Base-by-base conservation (phyloP, 2,797 vertebrate species). In the Lophius americanus region DNA sequence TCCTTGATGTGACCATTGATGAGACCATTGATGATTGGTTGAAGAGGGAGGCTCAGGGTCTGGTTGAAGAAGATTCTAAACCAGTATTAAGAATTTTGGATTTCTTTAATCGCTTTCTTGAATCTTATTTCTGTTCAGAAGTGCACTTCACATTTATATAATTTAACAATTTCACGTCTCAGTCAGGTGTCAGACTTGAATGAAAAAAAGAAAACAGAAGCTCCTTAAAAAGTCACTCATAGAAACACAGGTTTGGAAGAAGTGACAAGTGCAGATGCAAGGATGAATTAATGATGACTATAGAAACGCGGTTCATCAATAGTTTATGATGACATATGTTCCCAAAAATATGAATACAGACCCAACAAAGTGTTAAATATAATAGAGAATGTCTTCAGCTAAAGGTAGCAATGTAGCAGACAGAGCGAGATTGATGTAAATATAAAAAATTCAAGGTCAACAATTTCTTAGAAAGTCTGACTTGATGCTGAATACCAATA, bases 21-120 rank as follows among this genome's bases (percentile, higher is more conserved):
- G 89, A 93, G 23, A 23, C 23, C 23, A 23, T 23, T 41, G 59
- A 82, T 90, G 89, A 93, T 86, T 94, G 89, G 92, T 64, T 80
- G 42, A 65, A 55, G 70, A 36, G 5, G 39, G 68, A 59, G 36
- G 10, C 6, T 44, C 38, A 23, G 55, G 47, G 46, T 60, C 55
- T 62, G 49, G 39, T 4, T 23, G 23, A 51, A 37, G 12, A 10
- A 9, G 10, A 35, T 23, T 50, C 8, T 12, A 13, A 33, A 11
- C 32, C 9, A 9, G 23, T 32, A 23, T 23, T 47, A 23, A 42
- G 11, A 48, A 44, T 43, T n/a, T 53, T 39, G 7, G 10, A 49
- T 55, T 38, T 43, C 37, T 54, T 8, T 1, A 4, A 36, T 12
- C 41, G 8, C 2, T 9, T 14, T 13, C 37, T 1, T 44, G 9